Conservation (phyloP, 2,113 vertebrate genomes). For the Caretta caretta region DNA sequence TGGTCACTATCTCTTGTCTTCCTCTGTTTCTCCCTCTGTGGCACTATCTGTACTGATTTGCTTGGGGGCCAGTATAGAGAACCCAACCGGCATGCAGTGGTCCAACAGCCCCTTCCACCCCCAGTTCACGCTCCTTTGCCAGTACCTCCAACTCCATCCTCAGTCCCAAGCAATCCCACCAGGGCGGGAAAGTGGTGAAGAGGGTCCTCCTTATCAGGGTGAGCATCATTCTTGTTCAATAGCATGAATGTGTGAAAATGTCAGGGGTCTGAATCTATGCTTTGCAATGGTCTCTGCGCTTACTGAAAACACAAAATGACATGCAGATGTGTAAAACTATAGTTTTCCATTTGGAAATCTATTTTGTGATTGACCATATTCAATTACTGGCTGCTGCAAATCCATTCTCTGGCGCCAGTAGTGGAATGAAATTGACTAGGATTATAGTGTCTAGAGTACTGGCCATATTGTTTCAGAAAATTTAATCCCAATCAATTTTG, state of each 20-base stretch:
- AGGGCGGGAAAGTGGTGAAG: neutral
- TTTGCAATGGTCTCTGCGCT: neutral
- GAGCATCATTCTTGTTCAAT: neutral
- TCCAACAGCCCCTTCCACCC: neutral
- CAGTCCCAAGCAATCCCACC: neutral
- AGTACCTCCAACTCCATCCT: neutral
- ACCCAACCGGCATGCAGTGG: rapidly evolving
- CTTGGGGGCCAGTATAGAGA: rapidly evolving
- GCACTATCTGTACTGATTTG: neutral
- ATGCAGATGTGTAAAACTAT: neutral
- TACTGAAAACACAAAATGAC: neutral
- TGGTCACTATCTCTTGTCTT: neutral
- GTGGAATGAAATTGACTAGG: neutral
- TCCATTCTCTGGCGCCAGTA: neutral
- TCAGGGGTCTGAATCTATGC: neutral
- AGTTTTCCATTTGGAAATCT: neutral
- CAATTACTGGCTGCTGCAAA: rapidly evolving
- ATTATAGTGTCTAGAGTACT: neutral
- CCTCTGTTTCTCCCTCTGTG: neutral
- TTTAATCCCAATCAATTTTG: neutral
- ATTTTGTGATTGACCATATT: neutral
- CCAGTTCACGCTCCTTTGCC: neutral
- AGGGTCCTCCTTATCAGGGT: neutral
- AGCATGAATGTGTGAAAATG: neutral
- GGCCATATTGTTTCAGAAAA: neutral